Conservation (phyloP, 2,888 invertebrate genomes). For the Diaphora mendica region DNA sequence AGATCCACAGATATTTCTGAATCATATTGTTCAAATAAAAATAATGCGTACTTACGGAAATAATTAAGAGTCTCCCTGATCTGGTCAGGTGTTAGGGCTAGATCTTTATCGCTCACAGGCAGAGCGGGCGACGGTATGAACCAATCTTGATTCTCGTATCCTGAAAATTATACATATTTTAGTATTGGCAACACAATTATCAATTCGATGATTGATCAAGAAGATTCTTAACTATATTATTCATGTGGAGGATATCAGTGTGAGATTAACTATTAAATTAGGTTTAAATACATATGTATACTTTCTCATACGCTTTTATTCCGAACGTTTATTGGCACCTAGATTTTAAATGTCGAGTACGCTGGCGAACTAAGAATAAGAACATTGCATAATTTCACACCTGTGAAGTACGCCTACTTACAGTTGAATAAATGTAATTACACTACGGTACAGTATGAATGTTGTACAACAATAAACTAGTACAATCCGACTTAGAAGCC, state of each 20-base stretch:
- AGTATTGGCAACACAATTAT: constrained; percentile 21
- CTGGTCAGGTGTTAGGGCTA: constrained; percentile 96
- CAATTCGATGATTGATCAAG: constrained; percentile 33
- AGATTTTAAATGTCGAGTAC: constrained; percentile 43
- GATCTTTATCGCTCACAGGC: constrained; percentile 90
- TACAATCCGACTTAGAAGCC: constrained; percentile 45
- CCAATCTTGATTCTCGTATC: constrained; percentile 97
- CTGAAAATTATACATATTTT: constrained; percentile 75
- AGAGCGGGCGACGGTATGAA: constrained; percentile 96
- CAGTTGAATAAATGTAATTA: constrained; percentile 29
- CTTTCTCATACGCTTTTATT: not conserved
- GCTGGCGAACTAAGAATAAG: constrained; percentile 43
- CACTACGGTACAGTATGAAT: constrained; percentile 24
- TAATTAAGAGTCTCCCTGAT: constrained; percentile 98
- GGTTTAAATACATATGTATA: not conserved
- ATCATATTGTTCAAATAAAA: not conserved
- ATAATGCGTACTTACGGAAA: constrained; percentile 93
- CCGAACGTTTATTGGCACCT: constrained; percentile 10
- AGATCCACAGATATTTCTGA: constrained; percentile 13
- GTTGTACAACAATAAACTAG: constrained; percentile 35
- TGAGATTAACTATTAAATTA: not conserved
- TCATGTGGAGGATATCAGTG: not conserved
- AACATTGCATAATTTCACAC: constrained; percentile 48
- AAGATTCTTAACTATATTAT: constrained; percentile 1
- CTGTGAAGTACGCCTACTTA: constrained; percentile 34